Evolutionary conservation across 37 sponge, comb jelly and placozoan genomes (phyloP).

Genomic region (Spongilla lacustris): DNA sequence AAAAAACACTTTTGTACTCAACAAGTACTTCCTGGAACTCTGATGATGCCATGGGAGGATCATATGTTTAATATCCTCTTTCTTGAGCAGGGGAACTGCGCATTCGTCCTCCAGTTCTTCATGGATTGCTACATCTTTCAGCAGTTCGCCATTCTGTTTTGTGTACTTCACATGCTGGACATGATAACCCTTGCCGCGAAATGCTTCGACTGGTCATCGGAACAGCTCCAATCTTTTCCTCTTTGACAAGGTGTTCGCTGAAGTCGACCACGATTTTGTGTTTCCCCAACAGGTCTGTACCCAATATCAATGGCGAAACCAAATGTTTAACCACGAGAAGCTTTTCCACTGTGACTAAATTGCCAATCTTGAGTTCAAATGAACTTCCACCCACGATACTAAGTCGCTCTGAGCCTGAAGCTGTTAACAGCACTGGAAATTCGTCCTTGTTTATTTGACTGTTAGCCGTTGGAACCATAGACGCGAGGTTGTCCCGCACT

Average conservation of each 20-base stretch:
- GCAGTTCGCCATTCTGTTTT: constrained; percentile 8
- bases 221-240: no score
- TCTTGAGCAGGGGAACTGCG: constrained; percentile 26
- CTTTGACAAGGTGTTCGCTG: no score
- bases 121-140: background rate
- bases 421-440: constrained; percentile 5
- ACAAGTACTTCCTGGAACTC: constrained; percentile 6
- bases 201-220: no score
- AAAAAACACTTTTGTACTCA: constrained; percentile 44
- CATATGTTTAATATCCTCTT: constrained; percentile 1
- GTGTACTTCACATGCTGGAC: background rate
- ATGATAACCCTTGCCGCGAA: no score
- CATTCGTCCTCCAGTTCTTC: constrained; percentile 49
- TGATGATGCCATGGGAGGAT: constrained; percentile 17
- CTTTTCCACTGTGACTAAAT: constrained; percentile 14
- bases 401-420: constrained; percentile 15
- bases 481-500: background rate
- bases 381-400: background rate
- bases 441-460: background rate
- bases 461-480: background rate
- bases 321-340: constrained; percentile 60
- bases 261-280: constrained; percentile 2
- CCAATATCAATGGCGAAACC: constrained; percentile 51
- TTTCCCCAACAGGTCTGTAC: constrained; percentile 41
- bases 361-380: constrained; percentile 8